phyloP scores from a whole-genome alignment of 2,797 vertebrate genomes.

The Notamacropus eugenii region DNA sequence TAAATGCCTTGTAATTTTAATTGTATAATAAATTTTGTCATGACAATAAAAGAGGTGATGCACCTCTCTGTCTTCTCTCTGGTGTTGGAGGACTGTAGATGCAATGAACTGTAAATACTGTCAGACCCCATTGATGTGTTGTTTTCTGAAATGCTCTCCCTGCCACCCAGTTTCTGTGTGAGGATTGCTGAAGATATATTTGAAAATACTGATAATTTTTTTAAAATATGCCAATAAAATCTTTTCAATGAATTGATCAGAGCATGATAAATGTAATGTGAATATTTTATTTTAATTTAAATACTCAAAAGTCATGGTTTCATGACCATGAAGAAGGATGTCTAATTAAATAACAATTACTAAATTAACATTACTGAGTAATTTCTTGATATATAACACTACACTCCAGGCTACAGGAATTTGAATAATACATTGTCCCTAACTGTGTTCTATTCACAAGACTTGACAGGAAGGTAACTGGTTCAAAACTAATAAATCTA shows the following conservation, averaged over 20 bases:
- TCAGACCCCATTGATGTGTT: neutral
- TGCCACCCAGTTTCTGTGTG: neutral
- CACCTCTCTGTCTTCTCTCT: neutral
- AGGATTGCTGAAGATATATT: neutral
- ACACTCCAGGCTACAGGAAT: constrained; percentile 29
- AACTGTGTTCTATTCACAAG: constrained; percentile 9
- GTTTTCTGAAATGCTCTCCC: neutral
- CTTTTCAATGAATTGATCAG: neutral
- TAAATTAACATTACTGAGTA: constrained; percentile 3
- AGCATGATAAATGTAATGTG: neutral
- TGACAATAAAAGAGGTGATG: neutral
- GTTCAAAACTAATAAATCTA: constrained; percentile 7
- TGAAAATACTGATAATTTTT: neutral
- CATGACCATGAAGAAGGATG: neutral
- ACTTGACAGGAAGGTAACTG: constrained; percentile 26
- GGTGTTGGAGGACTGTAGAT: neutral
- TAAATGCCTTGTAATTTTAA: neutral
- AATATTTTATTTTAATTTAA: neutral
- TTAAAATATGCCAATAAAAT: neutral
- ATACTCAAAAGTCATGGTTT: constrained; percentile 24
- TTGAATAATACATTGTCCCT: constrained; percentile 2
- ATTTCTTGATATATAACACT: neutral
- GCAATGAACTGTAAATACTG: neutral
- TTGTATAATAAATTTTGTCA: neutral
- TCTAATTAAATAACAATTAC: constrained; percentile 11